These are phyloP conservation scores for Lumbricus terrestris DNA, from an alignment of 2,888 invertebrate species.

Conservation along the genomic window DNA sequence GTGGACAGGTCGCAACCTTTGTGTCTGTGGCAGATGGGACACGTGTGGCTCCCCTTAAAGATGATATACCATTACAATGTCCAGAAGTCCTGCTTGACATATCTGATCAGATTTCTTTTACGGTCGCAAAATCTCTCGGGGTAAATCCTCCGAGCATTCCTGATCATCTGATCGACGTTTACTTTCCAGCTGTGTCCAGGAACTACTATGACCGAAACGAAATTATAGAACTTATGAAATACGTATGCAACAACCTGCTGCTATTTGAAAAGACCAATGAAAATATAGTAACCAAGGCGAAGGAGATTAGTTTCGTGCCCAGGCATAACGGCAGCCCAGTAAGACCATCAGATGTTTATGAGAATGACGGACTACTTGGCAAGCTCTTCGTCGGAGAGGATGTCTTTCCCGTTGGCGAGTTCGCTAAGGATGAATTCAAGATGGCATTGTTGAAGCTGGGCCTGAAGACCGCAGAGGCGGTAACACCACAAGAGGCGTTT, in stretches of 20 bases:
- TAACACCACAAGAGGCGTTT: slow-evolving; percentile 9
- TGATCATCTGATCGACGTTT: background rate
- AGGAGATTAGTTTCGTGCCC: background rate
- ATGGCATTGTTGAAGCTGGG: slow-evolving; percentile 12
- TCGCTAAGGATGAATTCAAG: background rate
- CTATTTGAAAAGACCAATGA: background rate
- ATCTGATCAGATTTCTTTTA: background rate
- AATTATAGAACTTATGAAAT: background rate
- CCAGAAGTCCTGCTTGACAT: background rate
- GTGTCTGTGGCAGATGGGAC: background rate
- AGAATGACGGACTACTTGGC: background rate
- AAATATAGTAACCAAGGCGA: background rate
- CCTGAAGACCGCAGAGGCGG: slow-evolving; percentile 10
- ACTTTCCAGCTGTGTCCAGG: background rate
- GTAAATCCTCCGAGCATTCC: background rate
- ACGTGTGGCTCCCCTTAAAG: background rate
- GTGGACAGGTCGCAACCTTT: background rate
- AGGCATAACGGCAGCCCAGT: background rate
- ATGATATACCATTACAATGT: background rate
- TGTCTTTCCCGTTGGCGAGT: slow-evolving; percentile 19
- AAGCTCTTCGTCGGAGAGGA: slow-evolving; percentile 6
- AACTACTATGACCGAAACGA: background rate
- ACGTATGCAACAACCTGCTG: background rate
- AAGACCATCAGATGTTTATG: slow-evolving; percentile 8
- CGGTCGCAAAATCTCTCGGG: background rate